These are phyloP conservation scores for Nyctalus aviator DNA, from an alignment of 2,797 vertebrate genomes.

Conservation along the genomic window DNA sequence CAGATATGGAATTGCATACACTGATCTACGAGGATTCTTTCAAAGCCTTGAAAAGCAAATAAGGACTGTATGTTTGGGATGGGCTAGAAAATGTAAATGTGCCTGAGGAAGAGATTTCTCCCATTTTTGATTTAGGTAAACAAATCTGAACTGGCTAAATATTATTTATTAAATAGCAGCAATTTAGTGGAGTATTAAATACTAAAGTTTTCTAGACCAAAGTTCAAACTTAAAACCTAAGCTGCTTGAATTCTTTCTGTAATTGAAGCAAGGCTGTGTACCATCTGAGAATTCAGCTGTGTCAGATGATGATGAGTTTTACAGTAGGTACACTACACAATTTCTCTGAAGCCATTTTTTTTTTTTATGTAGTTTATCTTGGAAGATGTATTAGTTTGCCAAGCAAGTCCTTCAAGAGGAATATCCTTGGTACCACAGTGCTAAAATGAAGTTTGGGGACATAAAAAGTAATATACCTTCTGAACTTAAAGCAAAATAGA, in stretches of 20 bases:
- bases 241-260: constrained; percentile 45
- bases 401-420: constrained; percentile 71
- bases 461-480: constrained; percentile 73
- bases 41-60: constrained; percentile 53
- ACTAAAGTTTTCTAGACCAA: not conserved
- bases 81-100: not conserved
- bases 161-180: constrained; percentile 46
- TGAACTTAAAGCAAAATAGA: constrained; percentile 69
- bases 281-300: constrained; percentile 55
- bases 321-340: constrained; percentile 54
- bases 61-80: constrained; percentile 5
- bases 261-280: constrained; percentile 53
- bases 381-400: constrained; percentile 77
- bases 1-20: not conserved
- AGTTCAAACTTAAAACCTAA: constrained; percentile 51
- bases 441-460: constrained; percentile 70
- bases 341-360: constrained; percentile 72
- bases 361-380: constrained; percentile 75
- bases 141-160: constrained; percentile 19
- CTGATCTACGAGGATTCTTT: constrained; percentile 27
- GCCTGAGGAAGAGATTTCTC: not conserved
- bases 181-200: constrained; percentile 17
- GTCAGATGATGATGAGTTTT: constrained; percentile 68
- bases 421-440: constrained; percentile 71
- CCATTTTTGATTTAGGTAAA: constrained; percentile 53